These are phyloP conservation scores for Campylorhamphus procurvoides DNA, from an alignment of 2,113 vertebrate genomes.

Conservation along the genomic window DNA sequence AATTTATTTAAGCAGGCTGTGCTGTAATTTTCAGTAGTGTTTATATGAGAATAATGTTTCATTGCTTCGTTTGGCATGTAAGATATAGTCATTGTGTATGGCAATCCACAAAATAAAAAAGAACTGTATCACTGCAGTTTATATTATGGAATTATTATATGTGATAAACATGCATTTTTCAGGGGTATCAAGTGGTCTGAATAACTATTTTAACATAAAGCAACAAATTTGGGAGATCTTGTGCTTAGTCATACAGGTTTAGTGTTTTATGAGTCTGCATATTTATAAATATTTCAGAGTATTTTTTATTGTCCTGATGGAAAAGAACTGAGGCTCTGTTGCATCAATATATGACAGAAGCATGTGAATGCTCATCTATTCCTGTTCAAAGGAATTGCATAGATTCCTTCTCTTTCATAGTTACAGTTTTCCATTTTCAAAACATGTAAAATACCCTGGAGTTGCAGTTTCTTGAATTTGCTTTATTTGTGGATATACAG, in stretches of 20 bases:
- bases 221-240: neutral
- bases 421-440: neutral
- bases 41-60: neutral
- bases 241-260: neutral
- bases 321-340: neutral
- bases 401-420: neutral
- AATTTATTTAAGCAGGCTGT: neutral
- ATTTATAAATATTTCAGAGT: neutral
- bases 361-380: neutral
- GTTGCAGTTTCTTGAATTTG: neutral
- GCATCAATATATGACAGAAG: neutral
- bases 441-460: neutral
- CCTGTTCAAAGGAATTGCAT: neutral
- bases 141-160: neutral
- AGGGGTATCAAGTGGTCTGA: neutral
- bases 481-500: neutral
- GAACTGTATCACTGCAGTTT: neutral
- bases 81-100: neutral
- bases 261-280: neutral
- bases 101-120: neutral
- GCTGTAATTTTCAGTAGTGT: neutral
- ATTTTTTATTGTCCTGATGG: neutral
- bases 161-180: neutral
- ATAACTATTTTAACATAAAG: neutral
- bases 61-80: neutral